A percentile compares a stretch with the other conserved stretches of the same genome.
Evolutionary conservation across 2,797 vertebrate genomes (phyloP).

Genomic region (Uromys caudimaculatus): DNA sequence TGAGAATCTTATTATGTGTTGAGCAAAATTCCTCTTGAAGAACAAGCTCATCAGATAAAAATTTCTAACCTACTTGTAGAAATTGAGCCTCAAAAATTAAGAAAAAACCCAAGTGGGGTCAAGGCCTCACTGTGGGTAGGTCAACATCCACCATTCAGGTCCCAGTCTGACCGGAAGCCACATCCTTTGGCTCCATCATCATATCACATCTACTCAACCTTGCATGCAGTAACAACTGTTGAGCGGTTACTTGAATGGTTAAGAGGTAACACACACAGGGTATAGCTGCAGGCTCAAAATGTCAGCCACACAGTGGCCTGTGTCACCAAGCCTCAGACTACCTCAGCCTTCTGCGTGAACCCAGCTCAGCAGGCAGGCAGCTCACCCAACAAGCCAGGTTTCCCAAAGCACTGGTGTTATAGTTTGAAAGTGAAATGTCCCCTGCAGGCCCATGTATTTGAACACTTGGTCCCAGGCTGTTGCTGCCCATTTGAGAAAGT

Average conservation of each 20-base stretch:
- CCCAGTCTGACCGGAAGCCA: background rate
- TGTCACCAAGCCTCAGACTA: background rate
- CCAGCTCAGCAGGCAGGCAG: background rate
- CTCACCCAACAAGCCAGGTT: background rate
- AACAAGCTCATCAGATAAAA: background rate
- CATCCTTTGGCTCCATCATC: background rate
- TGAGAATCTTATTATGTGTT: background rate
- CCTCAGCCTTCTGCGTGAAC: background rate
- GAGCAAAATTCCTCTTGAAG: background rate
- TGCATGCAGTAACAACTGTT: background rate
- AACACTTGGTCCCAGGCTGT: background rate
- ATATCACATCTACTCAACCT: background rate
- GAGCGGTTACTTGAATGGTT: background rate
- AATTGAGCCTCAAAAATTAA: background rate
- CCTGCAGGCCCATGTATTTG: background rate
- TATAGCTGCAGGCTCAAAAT: background rate
- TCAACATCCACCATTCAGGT: background rate
- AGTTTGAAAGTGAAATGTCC: background rate
- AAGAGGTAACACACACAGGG: background rate
- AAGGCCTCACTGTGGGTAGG: background rate
- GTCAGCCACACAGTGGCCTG: background rate
- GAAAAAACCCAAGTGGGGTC: background rate
- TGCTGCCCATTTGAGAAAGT: background rate
- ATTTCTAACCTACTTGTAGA: background rate
- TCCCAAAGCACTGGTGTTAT: too few relatives aligned